These are phyloP conservation scores for Acleris literana DNA, from an alignment of 2,888 invertebrate genomes.

Conservation along the genomic window DNA sequence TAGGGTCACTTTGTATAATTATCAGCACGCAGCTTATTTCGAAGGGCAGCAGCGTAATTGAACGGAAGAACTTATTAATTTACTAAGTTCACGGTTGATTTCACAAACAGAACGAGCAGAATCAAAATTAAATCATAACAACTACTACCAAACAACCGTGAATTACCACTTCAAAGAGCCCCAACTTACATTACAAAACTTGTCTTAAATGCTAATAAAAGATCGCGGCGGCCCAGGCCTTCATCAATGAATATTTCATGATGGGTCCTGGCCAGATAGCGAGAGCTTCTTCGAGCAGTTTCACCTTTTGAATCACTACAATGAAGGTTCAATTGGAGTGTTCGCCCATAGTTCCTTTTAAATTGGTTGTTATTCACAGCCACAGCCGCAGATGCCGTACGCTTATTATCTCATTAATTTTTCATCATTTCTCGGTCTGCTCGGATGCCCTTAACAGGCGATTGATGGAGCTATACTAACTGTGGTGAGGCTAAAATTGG, in stretches of 20 bases:
- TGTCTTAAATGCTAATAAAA: conserved; percentile 75
- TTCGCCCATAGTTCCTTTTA: conserved; percentile 45
- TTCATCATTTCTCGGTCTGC: conserved; percentile 55
- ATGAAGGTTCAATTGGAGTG: conserved; percentile 37
- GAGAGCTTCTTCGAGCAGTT: conserved; percentile 46
- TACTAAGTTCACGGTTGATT: not conserved
- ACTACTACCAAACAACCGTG: conserved; percentile 51
- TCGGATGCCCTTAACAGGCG: conserved; percentile 55
- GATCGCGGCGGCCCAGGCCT: conserved; percentile 54
- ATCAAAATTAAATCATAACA: conserved; percentile 51
- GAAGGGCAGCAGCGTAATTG: too few species aligned
- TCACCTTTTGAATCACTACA: conserved; percentile 38
- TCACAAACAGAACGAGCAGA: conserved; percentile 3
- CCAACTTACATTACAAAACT: conserved; percentile 67
- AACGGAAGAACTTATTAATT: too few species aligned
- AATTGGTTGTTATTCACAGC: conserved; percentile 50
- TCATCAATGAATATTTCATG: conserved; percentile 72
- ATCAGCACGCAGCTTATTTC: too few species aligned
- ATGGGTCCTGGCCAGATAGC: conserved; percentile 53
- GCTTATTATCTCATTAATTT: conserved; percentile 72
- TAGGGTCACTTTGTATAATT: too few species aligned
- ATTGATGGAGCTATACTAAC: conserved; percentile 45
- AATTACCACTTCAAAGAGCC: conserved; percentile 54
- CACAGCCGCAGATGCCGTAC: conserved; percentile 66
- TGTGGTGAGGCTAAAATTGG: conserved; percentile 22